Base-by-base conservation (phyloP, 2,888 invertebrate species). In the Tenthredo mesomela region DNA sequence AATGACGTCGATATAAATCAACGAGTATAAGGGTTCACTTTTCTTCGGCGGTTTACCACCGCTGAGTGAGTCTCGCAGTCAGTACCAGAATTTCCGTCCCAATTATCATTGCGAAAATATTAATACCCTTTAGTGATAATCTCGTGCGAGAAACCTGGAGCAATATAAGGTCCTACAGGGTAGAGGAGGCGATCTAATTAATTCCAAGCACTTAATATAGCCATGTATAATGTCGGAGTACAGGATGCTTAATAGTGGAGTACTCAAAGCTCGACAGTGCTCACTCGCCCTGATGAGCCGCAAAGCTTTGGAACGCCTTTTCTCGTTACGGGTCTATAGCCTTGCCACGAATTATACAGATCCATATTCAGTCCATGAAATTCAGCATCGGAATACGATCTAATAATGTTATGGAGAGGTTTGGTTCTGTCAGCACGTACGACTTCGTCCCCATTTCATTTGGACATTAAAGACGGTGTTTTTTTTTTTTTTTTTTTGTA, bases 171-270 rank as follows among this genome's bases (percentile, higher is more conserved):
- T 67, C 33, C 67, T 33, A 37, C 7, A 40, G 25, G 54, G 54
- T 50, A 25, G 1, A 47, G 77, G n/a, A 29, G 29, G 25, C 29
- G 29, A 54, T 25, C 33, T 77, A 77, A 77, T 77, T 54, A 77
- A 77, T 77, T 47, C 77, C 77, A 25, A 77, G 33, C 77, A 25
- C 29, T 77, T 10, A 50, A 77, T 50, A 77, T 50, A 50, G 29
- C 50, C 75, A 25, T 75, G 75, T 50, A 15, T 50, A 15, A 54
- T 75, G 25, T 25, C 77, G 29, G 15, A 21, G 50, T 50, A 54
- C 21, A 77, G 50, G 43, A 73, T 43, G 40, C 43, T 25, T 43
- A 40, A 12, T 12, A 12, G 40, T 40, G 40, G 10, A 43, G 73
- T 67, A 73, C 43, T 73, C 73, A 43, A 43, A 43, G 43, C 43